These are phyloP conservation scores for Ennomos fuscantarius DNA, from an alignment of 2,888 invertebrate genomes.

Conservation along the genomic window DNA sequence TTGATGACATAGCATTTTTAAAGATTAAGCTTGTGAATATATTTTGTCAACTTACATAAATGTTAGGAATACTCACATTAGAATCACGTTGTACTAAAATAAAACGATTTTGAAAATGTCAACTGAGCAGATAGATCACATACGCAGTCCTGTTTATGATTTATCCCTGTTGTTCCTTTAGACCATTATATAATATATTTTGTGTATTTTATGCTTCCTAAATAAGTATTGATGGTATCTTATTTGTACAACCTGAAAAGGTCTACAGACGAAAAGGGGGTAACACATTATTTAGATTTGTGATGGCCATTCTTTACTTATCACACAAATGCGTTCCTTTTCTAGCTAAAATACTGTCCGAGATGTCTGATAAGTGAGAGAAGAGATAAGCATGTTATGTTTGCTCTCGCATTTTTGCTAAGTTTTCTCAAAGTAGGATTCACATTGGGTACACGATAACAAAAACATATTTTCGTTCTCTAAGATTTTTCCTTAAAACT, in stretches of 20 bases:
- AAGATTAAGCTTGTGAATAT: not conserved
- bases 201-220: not conserved
- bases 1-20: not conserved
- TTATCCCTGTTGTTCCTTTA: too few relatives aligned
- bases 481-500: too few relatives aligned
- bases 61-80: too few relatives aligned
- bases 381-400: slow-evolving; percentile 9
- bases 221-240: slow-evolving; percentile 10
- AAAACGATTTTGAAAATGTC: too few relatives aligned
- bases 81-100: too few relatives aligned
- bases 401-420: not conserved
- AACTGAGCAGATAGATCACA: too few relatives aligned
- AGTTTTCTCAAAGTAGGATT: too few relatives aligned
- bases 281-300: slow-evolving; percentile 35
- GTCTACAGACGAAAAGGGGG: not conserved
- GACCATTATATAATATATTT: too few relatives aligned
- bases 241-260: slow-evolving; percentile 8
- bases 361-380: slow-evolving; percentile 8
- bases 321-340: slow-evolving; percentile 21
- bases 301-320: slow-evolving; percentile 33
- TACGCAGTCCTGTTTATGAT: too few relatives aligned
- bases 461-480: too few relatives aligned
- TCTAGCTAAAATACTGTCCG: slow-evolving; percentile 11
- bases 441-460: too few relatives aligned
- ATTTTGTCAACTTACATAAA: not conserved